Base-by-base conservation (phyloP, 2,797 vertebrate genomes). In the Melanogrammus aeglefinus region DNA sequence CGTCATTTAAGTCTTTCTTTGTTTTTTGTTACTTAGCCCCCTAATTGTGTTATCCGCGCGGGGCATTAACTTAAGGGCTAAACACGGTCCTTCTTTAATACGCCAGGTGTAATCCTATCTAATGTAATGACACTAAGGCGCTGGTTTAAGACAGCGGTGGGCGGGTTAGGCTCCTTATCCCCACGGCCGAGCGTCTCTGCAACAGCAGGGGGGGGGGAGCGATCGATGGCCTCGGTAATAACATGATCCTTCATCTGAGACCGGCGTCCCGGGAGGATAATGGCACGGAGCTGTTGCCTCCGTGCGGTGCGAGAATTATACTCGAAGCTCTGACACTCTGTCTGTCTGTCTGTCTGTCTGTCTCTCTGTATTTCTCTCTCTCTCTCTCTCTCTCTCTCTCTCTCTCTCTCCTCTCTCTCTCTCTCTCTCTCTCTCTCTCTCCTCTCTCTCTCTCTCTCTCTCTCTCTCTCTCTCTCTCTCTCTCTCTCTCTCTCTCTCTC, bases 101-200 rank as follows among this genome's bases (percentile, higher is more conserved):
- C 85, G 91, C 87, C 92, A 93, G 91, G 89, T 94, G 94, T 94
- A 95, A 94, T 94, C 94, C 94, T 93, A 93, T 93, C 92, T 94
- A 93, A 93, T 92, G 90, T 87, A 91, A 89, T 90, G 91, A 89
- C 87, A 88, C 80, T 76, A 82, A 83, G 83, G 88, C 78, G 87
- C 86, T 90, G 92, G 88, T 92, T 93, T 92, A 88, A 85, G 88
- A 88, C 90, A 83, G 87, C 88, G 85, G 92, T 89, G 92, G 92
- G 93, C 90, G 94, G 93, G 93, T 91, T 87, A 14, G 87, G 84
- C 82, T 86, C 83, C 88, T 90, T 90, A 88, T 88, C 84, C 82
- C 82, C 75, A 77, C 80, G 86, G 85, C 57, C 86, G 85, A 90
- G 93, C 86, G 78, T 86, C 88, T 75, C 79, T 73, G 85, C 81